Base-by-base conservation (phyloP, 2,113 vertebrate species). In the Sceloporus undulatus region DNA sequence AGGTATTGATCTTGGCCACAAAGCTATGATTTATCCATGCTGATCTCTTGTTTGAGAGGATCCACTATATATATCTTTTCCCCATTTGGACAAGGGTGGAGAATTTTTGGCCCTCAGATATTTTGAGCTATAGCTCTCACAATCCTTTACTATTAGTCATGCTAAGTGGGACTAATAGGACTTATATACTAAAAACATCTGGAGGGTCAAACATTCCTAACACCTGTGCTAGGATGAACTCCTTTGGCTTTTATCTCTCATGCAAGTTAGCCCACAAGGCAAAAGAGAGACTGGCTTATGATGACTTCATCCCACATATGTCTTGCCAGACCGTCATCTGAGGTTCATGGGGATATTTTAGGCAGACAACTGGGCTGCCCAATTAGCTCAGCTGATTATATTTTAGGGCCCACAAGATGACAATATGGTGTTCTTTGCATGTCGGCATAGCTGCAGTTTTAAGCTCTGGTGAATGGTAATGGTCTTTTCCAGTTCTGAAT, bases 401-500 rank as follows among this genome's bases (percentile, higher is more conserved):
- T 65, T 65, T 74, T 25, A 18, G 27, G n/a, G 25, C 21, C 10
- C 2, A 1, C 34, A 40, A 87, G 70, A 65, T 48, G 48, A 27
- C 34, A 76, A 62, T 65, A 19, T 29, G 23, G 73, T 66, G 40
- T 8, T 9, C 27, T 70, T 34, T 52, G 27, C 59, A 48, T 68
- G 29, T 38, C 75, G 3, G 27, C 9, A 9, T 40, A 38, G n/a
- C 73, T 70, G 23, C 0, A 3, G 29, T 56, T 83, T 38, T 76
- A 54, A 94, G 92, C 92, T 91, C 88, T 83, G 79, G 79, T 77
- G 92, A 91, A 92, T 90, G 92, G 90, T 81, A 80, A 85, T 18
- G 0, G 87, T 92, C 90, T 93, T 92, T 91, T 95, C 85, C 86
- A 84, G 91, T 82, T 88, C 92, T 93, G 93, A 91, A 90, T 94